phyloP scores from a whole-genome alignment of 35 echinoderm and acorn worm genomes.

The Chiridota heheva region DNA sequence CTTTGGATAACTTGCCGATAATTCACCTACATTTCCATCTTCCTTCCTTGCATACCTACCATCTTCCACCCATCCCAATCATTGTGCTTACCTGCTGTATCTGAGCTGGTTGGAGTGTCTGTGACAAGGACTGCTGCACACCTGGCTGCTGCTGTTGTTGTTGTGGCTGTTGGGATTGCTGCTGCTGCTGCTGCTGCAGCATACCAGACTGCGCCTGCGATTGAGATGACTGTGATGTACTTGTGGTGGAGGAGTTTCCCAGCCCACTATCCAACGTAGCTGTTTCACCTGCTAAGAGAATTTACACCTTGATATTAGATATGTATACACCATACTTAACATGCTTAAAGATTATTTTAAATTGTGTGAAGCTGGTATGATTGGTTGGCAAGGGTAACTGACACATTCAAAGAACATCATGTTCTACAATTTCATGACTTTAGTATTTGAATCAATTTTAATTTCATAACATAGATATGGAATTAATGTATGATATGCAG shows the following conservation, averaged over 20 bases:
- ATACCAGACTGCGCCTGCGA: constrained; percentile 20
- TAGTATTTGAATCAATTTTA: neutral
- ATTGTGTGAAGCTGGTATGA: neutral
- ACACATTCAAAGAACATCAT: neutral
- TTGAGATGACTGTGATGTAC: constrained; percentile 24
- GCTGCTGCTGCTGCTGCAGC: constrained; percentile 64
- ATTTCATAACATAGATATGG: too few species aligned
- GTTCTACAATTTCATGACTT: neutral
- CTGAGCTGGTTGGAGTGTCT: too few species aligned
- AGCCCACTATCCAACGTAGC: constrained; percentile 60
- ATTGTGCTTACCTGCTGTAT: too few species aligned
- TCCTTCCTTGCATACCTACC: too few species aligned
- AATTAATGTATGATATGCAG: too few species aligned
- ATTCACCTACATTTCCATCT: too few species aligned
- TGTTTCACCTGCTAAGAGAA: neutral
- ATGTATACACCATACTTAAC: neutral
- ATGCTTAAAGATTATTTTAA: neutral
- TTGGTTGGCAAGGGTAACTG: neutral
- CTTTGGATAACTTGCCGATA: too few species aligned
- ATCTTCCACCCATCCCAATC: too few species aligned
- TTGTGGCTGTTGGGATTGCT: constrained; percentile 21
- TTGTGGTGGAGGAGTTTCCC: constrained; percentile 20
- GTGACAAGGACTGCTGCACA: too few species aligned
- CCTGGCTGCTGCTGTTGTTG: constrained; percentile 57
- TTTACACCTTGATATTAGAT: neutral